phyloP scores from a whole-genome alignment of 1,140 invertebrate genomes.

The Chelonus insularis region DNA sequence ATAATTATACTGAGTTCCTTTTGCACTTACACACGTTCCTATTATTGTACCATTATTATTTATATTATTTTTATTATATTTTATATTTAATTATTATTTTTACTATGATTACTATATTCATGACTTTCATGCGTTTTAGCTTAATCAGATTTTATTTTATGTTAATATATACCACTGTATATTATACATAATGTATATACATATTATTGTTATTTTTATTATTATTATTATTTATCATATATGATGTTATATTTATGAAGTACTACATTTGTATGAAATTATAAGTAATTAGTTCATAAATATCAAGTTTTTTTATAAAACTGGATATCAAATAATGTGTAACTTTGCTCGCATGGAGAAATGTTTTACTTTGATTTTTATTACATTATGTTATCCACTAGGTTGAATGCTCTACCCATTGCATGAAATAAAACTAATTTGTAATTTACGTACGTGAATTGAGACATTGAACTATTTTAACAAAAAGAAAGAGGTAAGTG shows the following conservation, averaged over 20 bases:
- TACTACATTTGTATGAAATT: no score
- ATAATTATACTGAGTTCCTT: slow-evolving; percentile 31
- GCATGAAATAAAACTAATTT: slow-evolving; percentile 48
- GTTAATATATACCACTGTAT: no score
- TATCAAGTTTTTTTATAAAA: no score
- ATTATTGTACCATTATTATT: slow-evolving; percentile 24
- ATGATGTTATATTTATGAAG: no score
- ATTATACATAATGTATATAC: slow-evolving; percentile 24
- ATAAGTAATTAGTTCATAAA: neutral
- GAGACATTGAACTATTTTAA: slow-evolving; percentile 15
- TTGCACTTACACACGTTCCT: slow-evolving; percentile 23
- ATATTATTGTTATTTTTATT: neutral
- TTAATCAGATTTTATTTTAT: no score
- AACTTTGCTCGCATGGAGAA: neutral
- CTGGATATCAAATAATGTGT: neutral
- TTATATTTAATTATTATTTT: no score
- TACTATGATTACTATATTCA: no score
- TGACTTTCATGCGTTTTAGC: no score
- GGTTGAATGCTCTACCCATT: slow-evolving; percentile 43
- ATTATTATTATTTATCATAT: neutral
- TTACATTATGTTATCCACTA: slow-evolving; percentile 44
- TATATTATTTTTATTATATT: slow-evolving; percentile 32
- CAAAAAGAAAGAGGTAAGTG: slow-evolving; percentile 31
- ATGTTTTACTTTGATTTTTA: slow-evolving; percentile 5
- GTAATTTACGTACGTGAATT: slow-evolving; percentile 38